Evolutionary conservation across 2,888 invertebrate species (phyloP).

Genomic region (Laspeyria flexula): DNA sequence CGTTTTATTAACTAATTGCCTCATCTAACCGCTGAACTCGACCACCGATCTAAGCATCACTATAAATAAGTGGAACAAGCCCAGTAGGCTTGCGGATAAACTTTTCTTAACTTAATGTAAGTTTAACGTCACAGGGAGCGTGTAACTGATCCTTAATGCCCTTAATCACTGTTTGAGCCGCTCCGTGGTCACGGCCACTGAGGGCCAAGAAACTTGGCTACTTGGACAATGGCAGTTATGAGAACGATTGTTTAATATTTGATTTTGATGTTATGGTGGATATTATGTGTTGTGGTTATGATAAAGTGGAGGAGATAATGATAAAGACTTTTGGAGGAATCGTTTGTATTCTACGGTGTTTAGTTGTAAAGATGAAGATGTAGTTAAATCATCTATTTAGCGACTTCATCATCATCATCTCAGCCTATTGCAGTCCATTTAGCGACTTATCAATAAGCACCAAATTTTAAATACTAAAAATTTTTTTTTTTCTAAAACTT

Average conservation of each 20-base stretch:
- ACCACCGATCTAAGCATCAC: slow-evolving; percentile 7
- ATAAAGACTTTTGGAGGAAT: too few species aligned
- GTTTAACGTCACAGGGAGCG: slow-evolving; percentile 40
- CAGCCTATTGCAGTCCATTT: too few species aligned
- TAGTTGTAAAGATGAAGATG: too few species aligned
- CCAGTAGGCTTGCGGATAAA: slow-evolving; percentile 5
- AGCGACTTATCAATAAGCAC: too few species aligned
- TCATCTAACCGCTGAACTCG: slow-evolving; percentile 8
- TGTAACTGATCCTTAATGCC: slow-evolving; percentile 32
- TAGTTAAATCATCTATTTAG: too few species aligned
- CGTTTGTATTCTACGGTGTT: too few species aligned
- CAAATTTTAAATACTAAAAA: too few species aligned
- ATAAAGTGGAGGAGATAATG: not conserved
- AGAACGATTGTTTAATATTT: slow-evolving; percentile 11
- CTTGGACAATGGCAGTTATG: not conserved
- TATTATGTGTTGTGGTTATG: not conserved
- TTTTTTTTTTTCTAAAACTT: too few species aligned
- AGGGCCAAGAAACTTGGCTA: not conserved
- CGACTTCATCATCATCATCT: too few species aligned
- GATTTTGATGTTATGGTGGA: slow-evolving; percentile 1
- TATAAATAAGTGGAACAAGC: slow-evolving; percentile 2
- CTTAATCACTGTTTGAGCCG: slow-evolving; percentile 44
- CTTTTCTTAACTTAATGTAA: slow-evolving; percentile 35
- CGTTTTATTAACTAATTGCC: slow-evolving; percentile 3
- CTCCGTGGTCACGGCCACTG: slow-evolving; percentile 9